Conservation (phyloP, 2,888 invertebrate species). For the Brenthis daphne region DNA sequence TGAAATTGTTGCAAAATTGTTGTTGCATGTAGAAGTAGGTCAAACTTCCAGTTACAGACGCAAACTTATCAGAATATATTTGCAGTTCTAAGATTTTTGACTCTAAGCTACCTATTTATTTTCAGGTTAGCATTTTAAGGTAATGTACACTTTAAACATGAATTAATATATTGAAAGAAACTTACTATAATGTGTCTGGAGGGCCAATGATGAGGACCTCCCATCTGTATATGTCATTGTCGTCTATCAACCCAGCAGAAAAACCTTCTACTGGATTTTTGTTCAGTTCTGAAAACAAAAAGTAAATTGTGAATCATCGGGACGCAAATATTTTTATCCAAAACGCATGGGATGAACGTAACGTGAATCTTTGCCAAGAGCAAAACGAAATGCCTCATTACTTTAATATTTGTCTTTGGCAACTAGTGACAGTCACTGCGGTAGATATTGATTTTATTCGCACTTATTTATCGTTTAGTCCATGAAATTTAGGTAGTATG, state of each 20-base stretch:
- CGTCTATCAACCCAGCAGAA: constrained; percentile 99
- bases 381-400: constrained; percentile 32
- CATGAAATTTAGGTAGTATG: constrained; percentile 4
- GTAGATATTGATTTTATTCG: constrained; percentile 74
- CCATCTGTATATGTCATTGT: constrained; percentile 99
- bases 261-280: constrained; percentile 99
- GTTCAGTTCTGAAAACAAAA: constrained; percentile 92
- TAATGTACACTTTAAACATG: neutral
- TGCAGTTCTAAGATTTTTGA: neutral
- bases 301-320: constrained; percentile 23
- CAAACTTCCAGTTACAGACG: neutral
- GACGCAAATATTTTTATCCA: constrained; percentile 47
- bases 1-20: constrained; percentile 4
- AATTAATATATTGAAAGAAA: constrained; percentile 56
- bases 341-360: constrained; percentile 23
- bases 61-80: neutral
- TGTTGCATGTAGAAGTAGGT: constrained; percentile 9
- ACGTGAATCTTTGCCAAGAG: constrained; percentile 36
- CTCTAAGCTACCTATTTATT: neutral
- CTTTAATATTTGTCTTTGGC: constrained; percentile 50
- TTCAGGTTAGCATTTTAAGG: too few relatives aligned
- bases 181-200: constrained; percentile 99
- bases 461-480: constrained; percentile 28
- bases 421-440: constrained; percentile 64
- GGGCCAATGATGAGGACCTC: constrained; percentile 99